Base-by-base conservation (phyloP, 1,140 invertebrate genomes). In the Protaetia brevitarsis region DNA sequence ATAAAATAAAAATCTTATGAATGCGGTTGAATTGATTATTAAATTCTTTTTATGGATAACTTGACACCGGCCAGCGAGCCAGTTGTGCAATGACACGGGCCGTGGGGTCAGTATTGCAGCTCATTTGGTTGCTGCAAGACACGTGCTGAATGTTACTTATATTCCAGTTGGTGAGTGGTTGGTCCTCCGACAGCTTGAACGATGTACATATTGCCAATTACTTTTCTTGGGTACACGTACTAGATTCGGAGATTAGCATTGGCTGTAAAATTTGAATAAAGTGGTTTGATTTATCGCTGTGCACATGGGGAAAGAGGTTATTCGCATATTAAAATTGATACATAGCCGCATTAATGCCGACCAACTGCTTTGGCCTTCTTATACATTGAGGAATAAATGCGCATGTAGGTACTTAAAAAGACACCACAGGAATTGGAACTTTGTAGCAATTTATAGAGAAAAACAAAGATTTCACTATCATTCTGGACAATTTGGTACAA, bases 21-120 rank as follows among this genome's bases (percentile, higher is more conserved):
- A 51, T 21, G 41, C 41, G 41, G 19, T 19, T 51, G 41, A 51
- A 51, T 51, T 51, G 41, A 51, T 51, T 23, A 51, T 51, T 51
- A 51, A 51, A 51, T 51, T 51, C 41, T 51, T 51, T 51, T 51
- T 19, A 51, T 51, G 41, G 41, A 51, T 51, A 51, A 51, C 41
- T 4, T 51, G 41, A 51, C 41, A 51, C 41, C 41, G 26, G 41
- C 41, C 41, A 51, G 41, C 41, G 26, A 51, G 41, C 19, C 16
- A 51, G 41, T 51, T 51, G 41, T 23, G 41, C 19, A 51, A 51
- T 23, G 41, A 51, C 41, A 51, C 41, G 26, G 41, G 16, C 41
- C 19, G 13, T 19, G 16, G 41, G 41, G 41, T 51, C 41, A 51
- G 41, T 19, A 23, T 10, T 51, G 41, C 41, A 51, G 41, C 41